These are phyloP conservation scores for Philopedon plagiatum DNA, from an alignment of 2,888 invertebrate genomes.

Conservation along the genomic window DNA sequence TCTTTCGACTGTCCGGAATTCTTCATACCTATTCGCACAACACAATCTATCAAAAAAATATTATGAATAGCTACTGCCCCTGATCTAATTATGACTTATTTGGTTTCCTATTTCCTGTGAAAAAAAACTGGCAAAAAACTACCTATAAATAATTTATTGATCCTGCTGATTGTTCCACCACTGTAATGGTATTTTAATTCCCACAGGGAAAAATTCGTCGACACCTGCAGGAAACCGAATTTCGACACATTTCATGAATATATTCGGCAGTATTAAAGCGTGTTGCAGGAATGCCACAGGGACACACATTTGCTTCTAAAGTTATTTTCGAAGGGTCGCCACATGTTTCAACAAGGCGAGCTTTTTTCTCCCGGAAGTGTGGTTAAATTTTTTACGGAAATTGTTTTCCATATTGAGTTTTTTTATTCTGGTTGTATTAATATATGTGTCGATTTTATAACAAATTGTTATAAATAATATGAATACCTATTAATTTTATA, in stretches of 20 bases:
- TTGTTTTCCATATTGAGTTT: neutral
- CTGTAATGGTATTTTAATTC: constrained; percentile 3
- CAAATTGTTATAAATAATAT: too few species aligned
- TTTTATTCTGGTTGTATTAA: neutral
- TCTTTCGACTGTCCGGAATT: too few species aligned
- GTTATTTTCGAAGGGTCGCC: constrained; percentile 26
- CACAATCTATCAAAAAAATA: too few species aligned
- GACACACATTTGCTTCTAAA: constrained; percentile 25
- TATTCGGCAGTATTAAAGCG: constrained; percentile 27
- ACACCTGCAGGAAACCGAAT: constrained; percentile 22
- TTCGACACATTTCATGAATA: constrained; percentile 34
- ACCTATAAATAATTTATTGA: too few species aligned
- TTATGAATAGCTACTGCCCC: too few species aligned
- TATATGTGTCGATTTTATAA: neutral
- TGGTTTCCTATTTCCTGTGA: too few species aligned
- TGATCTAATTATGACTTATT: too few species aligned
- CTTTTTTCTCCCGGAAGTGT: neutral
- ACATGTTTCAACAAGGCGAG: neutral
- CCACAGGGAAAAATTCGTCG: neutral
- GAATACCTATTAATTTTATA: too few species aligned
- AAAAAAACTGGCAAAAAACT: too few species aligned
- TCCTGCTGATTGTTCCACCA: neutral
- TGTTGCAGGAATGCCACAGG: constrained; percentile 10
- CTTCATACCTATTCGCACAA: too few species aligned
- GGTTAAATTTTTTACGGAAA: constrained; percentile 8